These are phyloP conservation scores for Xestia xanthographa DNA, from an alignment of 2,888 invertebrate genomes.

Conservation along the genomic window DNA sequence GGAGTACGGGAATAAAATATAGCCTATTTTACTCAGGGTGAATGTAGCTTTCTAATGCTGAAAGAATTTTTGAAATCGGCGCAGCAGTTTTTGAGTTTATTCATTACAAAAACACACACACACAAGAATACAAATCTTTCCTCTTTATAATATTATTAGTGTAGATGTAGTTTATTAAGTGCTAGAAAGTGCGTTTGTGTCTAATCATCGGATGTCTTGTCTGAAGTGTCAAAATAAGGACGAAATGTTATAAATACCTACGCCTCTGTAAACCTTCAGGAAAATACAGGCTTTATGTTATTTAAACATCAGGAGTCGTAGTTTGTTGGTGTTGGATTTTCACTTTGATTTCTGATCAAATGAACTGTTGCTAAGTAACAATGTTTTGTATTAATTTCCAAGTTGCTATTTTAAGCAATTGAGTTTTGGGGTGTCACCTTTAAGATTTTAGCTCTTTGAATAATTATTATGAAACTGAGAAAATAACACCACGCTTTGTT, in stretches of 20 bases:
- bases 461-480: neutral
- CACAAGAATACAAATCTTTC: too few relatives aligned
- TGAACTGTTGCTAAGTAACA: neutral
- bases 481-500: neutral
- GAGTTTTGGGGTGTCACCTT: neutral
- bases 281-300: neutral
- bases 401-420: neutral
- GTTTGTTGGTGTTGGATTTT: constrained; percentile 6
- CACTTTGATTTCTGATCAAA: constrained; percentile 22
- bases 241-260: neutral
- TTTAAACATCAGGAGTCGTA: neutral
- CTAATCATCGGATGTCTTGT: too few relatives aligned
- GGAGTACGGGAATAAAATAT: too few relatives aligned
- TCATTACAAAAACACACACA: too few relatives aligned
- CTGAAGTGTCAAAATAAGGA: neutral
- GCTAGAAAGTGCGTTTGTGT: too few relatives aligned
- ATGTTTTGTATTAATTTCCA: neutral
- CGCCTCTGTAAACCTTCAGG: neutral
- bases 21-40: too few relatives aligned
- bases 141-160: too few relatives aligned
- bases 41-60: too few relatives aligned
- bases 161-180: too few relatives aligned
- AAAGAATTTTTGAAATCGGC: too few relatives aligned
- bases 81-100: too few relatives aligned
- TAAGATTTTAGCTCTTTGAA: neutral